Evolutionary conservation across 1,140 invertebrate genomes (phyloP).

Genomic region (Ips typographus): DNA sequence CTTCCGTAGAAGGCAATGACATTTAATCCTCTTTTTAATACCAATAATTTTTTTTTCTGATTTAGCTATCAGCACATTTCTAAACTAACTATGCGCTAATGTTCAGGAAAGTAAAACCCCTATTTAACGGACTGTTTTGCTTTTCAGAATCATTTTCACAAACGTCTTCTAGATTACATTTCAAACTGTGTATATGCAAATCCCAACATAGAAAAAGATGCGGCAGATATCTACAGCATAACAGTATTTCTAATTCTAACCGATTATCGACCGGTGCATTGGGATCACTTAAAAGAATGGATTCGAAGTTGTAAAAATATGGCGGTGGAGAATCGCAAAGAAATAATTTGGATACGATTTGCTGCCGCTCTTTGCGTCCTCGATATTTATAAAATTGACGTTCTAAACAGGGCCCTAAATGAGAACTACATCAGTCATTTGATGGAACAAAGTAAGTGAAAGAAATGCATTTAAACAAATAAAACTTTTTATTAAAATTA

Average conservation of each 20-base stretch:
- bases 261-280: constrained; percentile 61
- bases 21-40: no score
- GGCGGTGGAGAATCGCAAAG: constrained; percentile 45
- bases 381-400: constrained; percentile 56
- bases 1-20: no score
- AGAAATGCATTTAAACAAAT: constrained; percentile 14
- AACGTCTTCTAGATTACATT: constrained; percentile 59
- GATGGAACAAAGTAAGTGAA: constrained; percentile 43
- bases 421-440: constrained; percentile 52
- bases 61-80: no score
- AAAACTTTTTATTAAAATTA: constrained; percentile 11
- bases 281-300: constrained; percentile 54
- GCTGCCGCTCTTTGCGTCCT: constrained; percentile 57
- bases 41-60: no score
- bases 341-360: constrained; percentile 55
- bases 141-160: constrained; percentile 57
- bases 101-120: no score
- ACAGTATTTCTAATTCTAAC: constrained; percentile 57
- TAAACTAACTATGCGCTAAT: no score
- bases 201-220: constrained; percentile 40
- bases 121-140: neutral
- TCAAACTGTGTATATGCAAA: constrained; percentile 52
- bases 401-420: constrained; percentile 57
- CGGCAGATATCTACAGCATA: constrained; percentile 53
- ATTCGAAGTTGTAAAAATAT: constrained; percentile 50